Base-by-base conservation (phyloP, 2,888 invertebrate genomes). In the Pandemis heparana region DNA sequence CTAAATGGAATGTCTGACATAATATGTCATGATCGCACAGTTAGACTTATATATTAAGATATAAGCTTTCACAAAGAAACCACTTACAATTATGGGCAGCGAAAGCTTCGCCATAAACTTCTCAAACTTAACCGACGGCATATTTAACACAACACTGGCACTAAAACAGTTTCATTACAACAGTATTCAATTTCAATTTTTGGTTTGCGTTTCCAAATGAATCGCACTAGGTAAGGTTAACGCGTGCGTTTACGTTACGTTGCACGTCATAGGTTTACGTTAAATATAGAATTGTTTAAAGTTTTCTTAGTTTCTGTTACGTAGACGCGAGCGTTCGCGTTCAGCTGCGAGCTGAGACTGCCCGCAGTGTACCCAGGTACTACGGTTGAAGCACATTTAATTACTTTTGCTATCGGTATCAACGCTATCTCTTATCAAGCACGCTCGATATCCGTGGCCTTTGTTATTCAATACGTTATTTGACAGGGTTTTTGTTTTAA, bases 71-170 rank as follows among this genome's bases (percentile, higher is more conserved):
- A 61, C n/a, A 38, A 32, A 59, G 32, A 3, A 32, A 60, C 8
- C 80, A 91, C 91, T 91, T 71, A 90, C 91, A 77, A 89, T 78
- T 73, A 78, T 82, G 6, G 68, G 41, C 18, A 73, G 18, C 41
- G 84, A 80, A 64, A 89, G 70, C 77, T 83, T 89, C 23, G 85
- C 80, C 75, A 89, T 77, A 77, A 90, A 86, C 79, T 86, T 88
- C 77, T 89, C 91, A 74, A 87, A 83, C 16, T 83, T 85, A 70
- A 87, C 84, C 38, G 90, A 87, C 76, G 91, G 91, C 91, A 91
- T 91, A 56, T 76, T 70, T 68, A 6, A 65, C 23, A 60, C 59
- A 78, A 72, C 77, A 80, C 74, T 69, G 66, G 72, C 79, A 77
- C 72, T 61, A 48, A 70, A 75, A 72, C 64, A 18, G 16, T 70